Percentiles rank a stretch among this genome's conserved stretches.
phyloP scores from a whole-genome alignment of 2,113 vertebrate species.

The Odontesthes bonariensis region DNA sequence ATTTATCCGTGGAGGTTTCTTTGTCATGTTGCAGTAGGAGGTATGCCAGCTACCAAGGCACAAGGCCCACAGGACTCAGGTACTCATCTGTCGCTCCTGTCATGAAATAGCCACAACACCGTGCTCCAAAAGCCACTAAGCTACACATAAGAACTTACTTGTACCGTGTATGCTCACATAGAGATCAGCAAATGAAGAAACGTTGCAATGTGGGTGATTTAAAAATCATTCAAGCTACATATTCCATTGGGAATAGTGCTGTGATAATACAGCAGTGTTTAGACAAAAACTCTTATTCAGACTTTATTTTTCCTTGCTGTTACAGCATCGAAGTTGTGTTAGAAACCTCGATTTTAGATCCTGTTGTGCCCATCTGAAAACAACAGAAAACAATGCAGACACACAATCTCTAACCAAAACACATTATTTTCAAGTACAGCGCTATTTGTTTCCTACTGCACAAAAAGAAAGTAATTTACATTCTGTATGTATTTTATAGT shows the following conservation, averaged over 20 bases:
- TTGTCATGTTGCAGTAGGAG: slow-evolving; percentile 58
- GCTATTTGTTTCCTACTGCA: too few species aligned
- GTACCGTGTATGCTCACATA: not conserved
- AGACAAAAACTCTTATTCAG: too few species aligned
- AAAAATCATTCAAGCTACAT: too few species aligned
- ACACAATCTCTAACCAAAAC: too few species aligned
- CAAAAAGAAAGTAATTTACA: too few species aligned
- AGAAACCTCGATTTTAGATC: too few species aligned
- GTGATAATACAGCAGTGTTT: not conserved
- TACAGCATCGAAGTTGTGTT: too few species aligned
- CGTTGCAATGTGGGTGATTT: not conserved
- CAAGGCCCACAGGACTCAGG: slow-evolving; percentile 40
- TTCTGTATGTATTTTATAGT: too few species aligned
- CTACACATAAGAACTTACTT: not conserved
- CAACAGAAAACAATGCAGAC: too few species aligned
- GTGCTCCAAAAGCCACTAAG: slow-evolving; percentile 26
- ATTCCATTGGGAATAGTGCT: not conserved
- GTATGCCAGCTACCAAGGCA: slow-evolving; percentile 50
- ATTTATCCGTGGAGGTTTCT: slow-evolving; percentile 41
- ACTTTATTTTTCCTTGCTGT: too few species aligned
- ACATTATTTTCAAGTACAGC: too few species aligned
- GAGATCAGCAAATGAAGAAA: not conserved
- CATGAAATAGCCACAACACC: slow-evolving; percentile 22
- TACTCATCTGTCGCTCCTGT: slow-evolving; percentile 53
- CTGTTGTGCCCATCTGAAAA: too few species aligned